phyloP scores from a whole-genome alignment of 2,888 invertebrate species.

The Amblyjoppa fuscipennis region DNA sequence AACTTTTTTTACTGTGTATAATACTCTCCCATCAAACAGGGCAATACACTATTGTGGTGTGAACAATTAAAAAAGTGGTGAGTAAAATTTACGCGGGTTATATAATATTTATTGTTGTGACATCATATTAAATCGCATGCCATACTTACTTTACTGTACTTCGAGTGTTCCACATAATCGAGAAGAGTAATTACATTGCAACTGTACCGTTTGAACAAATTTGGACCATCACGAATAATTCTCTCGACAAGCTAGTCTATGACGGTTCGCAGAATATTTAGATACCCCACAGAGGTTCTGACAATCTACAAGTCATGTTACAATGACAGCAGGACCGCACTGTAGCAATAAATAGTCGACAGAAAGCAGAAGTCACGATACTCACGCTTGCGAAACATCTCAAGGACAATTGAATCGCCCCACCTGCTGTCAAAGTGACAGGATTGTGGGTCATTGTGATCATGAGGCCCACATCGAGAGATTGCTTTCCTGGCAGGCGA shows the following conservation, averaged over 20 bases:
- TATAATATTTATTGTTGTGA: not conserved
- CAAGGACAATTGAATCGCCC: constrained; percentile 64
- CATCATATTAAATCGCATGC: not conserved
- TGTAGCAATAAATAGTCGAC: not conserved
- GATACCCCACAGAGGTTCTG: constrained; percentile 13
- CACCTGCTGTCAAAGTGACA: constrained; percentile 66
- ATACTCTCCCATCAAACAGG: too few relatives aligned
- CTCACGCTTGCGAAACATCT: constrained; percentile 39
- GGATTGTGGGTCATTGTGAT: constrained; percentile 58
- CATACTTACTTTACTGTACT: not conserved
- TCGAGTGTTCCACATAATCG: not conserved
- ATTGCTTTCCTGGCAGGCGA: constrained; percentile 51
- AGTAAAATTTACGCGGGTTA: not conserved
- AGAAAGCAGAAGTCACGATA: not conserved
- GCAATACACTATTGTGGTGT: too few relatives aligned
- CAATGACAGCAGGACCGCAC: not conserved
- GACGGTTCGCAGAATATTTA: constrained; percentile 21
- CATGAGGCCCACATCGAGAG: constrained; percentile 53
- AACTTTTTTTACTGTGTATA: too few relatives aligned
- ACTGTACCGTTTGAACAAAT: not conserved
- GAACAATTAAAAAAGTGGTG: too few relatives aligned
- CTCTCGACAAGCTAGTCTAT: not conserved
- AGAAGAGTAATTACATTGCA: not conserved
- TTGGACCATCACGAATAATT: not conserved
- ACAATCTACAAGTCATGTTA: constrained; percentile 1